phyloP scores from a whole-genome alignment of 1,140 invertebrate species.

The Drosophila orosa region DNA sequence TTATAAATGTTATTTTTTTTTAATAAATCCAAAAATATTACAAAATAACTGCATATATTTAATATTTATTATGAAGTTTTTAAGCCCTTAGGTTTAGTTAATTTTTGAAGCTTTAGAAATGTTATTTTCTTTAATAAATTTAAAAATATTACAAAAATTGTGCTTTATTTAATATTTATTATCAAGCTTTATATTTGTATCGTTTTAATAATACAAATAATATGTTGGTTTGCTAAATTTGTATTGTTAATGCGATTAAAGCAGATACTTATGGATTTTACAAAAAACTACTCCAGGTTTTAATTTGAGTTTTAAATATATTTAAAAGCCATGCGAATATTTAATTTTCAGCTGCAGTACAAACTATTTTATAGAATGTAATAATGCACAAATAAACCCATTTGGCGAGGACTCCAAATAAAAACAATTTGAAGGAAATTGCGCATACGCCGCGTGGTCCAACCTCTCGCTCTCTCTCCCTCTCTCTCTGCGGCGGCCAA shows the following conservation, averaged over 20 bases:
- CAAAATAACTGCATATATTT: too few relatives aligned
- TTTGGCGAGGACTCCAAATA: not conserved
- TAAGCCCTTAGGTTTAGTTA: too few relatives aligned
- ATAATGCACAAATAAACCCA: conserved; percentile 2
- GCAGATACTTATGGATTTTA: not conserved
- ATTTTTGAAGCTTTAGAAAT: too few relatives aligned
- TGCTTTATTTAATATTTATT: not conserved
- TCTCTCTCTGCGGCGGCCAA: conserved; percentile 6
- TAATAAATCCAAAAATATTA: too few relatives aligned
- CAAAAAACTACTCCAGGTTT: not conserved
- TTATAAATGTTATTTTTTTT: not conserved
- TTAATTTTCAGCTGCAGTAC: not conserved
- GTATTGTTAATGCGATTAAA: not conserved
- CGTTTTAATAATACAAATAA: too few relatives aligned
- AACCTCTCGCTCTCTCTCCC: not conserved
- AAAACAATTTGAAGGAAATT: conserved; percentile 45
- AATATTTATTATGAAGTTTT: too few relatives aligned
- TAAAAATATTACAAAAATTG: not conserved
- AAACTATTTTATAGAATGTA: conserved; percentile 1
- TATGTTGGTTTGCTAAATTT: not conserved
- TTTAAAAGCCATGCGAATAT: not conserved
- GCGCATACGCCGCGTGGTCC: conserved; percentile 61
- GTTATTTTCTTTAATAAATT: not conserved
- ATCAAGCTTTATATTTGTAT: not conserved
- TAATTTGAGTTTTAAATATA: not conserved